Evolutionary conservation across 2,113 vertebrate species (phyloP).

Genomic region (Puma concolor): DNA sequence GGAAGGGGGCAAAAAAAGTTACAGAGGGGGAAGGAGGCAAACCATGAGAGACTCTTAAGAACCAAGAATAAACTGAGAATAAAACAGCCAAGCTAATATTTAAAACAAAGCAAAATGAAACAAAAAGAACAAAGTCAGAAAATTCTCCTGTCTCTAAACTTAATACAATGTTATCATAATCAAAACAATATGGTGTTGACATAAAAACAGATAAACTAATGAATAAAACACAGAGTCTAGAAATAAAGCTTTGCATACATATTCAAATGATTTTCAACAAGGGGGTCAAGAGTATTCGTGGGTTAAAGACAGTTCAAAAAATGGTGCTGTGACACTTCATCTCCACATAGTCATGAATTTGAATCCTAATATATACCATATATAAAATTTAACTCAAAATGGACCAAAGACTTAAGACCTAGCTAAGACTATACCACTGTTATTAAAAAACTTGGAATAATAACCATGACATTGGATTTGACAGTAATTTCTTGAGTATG

Average conservation of each 20-base stretch:
- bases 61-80: too few relatives aligned
- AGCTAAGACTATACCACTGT: not conserved
- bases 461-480: not conserved
- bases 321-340: not conserved
- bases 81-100: not conserved
- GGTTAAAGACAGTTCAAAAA: not conserved
- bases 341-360: not conserved
- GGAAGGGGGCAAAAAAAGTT: too few relatives aligned
- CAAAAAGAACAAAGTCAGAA: not conserved
- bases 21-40: too few relatives aligned
- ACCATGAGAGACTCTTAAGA: too few relatives aligned
- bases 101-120: not conserved
- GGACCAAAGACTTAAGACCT: not conserved
- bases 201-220: not conserved
- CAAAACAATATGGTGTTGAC: not conserved
- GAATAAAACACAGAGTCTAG: not conserved
- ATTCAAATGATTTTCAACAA: not conserved
- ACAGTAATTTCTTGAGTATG: not conserved
- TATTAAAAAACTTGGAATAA: not conserved
- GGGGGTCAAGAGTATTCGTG: not conserved
- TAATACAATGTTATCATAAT: not conserved
- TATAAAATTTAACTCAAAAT: not conserved
- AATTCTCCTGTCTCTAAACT: not conserved
- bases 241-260: not conserved
- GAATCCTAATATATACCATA: not conserved